Conservation (phyloP, 1,140 invertebrate genomes). For the Aplysia californica region DNA sequence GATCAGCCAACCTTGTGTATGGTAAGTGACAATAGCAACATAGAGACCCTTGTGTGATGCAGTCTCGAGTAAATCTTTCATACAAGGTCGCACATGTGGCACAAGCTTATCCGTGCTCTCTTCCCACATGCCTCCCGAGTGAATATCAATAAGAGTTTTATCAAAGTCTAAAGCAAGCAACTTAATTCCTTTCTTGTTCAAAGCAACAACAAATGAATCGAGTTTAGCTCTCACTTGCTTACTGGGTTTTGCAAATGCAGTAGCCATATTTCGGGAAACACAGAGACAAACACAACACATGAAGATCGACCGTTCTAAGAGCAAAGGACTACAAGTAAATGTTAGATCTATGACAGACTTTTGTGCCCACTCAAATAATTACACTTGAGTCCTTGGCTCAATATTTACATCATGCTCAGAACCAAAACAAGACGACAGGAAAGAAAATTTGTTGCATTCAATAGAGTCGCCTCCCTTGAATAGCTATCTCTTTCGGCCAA, state of each 20-base stretch:
- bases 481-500: too few relatives aligned
- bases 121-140: constrained; percentile 64
- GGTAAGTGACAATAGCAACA: constrained; percentile 64
- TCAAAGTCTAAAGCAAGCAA: constrained; percentile 66
- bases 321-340: too few relatives aligned
- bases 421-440: too few relatives aligned
- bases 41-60: constrained; percentile 52
- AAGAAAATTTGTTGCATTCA: too few relatives aligned
- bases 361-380: too few relatives aligned
- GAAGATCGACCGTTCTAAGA: too few relatives aligned
- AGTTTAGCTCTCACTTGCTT: constrained; percentile 34
- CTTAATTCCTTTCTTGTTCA: constrained; percentile 54
- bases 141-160: constrained; percentile 61
- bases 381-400: too few relatives aligned
- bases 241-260: not conserved
- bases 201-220: constrained; percentile 35
- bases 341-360: too few relatives aligned
- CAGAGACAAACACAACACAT: not conserved
- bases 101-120: constrained; percentile 54
- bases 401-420: too few relatives aligned
- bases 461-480: too few relatives aligned
- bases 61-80: constrained; percentile 55
- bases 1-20: constrained; percentile 59
- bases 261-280: not conserved
- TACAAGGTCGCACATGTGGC: constrained; percentile 58